Base-by-base conservation (phyloP, 2,888 invertebrate species). In the Cephus pulcher region DNA sequence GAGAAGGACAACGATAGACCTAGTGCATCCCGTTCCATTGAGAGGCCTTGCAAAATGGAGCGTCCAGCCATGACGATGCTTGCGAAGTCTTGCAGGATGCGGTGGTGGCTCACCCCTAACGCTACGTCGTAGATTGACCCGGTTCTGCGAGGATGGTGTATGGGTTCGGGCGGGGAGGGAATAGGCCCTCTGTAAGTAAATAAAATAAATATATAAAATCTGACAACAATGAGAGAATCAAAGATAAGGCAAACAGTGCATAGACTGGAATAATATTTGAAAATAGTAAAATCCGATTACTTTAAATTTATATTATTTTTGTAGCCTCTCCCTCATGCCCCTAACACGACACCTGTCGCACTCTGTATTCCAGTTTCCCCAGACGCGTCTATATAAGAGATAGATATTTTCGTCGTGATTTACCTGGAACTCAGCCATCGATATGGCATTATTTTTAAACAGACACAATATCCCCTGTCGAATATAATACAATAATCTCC, bases 51-150 rank as follows among this genome's bases (percentile, higher is more conserved):
- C 88, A 76, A 91, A 87, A 80, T 91, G 89, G 73, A 91, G 80
- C 1, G 90, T 91, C 91, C 91, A 91, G 35, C 91, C 91, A 78
- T 88, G 89, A 73, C 90, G 88, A 82, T 89, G 88, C 80, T 91
- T 91, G n/a, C 85, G 88, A 12, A 91, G 84, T 75, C 86, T 84
- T 11, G 91, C 90, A 33, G 90, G 90, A 82, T 90, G 88, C 69
- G 90, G 90, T 68, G 90, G 88, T 40, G 91, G 89, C 78, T 90
- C 91, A 68, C 89, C 90, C 78, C 91, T 83, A 30, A 88, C 90
- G 81, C 90, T 90, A 79, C 89, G 86, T 35, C 91, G 88, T 11
- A 90, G 82, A 83, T 91, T 91, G 35, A 86, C 88, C 40, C 90
- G 89, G 85, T 90, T 91, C 79, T 91, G 90, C 69, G 90, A 90